phyloP scores from a whole-genome alignment of 2,113 vertebrate genomes.

The Ammodramus savannarum region DNA sequence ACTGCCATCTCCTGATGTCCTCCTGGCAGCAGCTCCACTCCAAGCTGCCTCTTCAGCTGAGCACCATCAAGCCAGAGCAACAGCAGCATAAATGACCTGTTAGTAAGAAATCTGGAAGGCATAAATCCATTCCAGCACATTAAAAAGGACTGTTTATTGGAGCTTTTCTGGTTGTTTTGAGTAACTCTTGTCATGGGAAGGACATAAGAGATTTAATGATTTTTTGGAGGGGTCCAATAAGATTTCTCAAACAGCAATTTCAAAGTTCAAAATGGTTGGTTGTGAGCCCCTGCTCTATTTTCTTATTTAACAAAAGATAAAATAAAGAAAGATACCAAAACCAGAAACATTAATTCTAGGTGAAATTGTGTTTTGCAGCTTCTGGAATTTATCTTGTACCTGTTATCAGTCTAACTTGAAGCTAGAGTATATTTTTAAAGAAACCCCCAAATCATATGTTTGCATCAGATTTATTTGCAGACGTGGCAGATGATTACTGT shows the following conservation, averaged over 20 bases:
- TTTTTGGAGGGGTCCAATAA: neutral
- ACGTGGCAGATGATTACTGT: neutral
- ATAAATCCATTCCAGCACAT: neutral
- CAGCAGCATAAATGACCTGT: neutral
- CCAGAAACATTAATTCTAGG: neutral
- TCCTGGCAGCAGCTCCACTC: neutral
- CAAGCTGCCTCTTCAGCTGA: rapidly evolving
- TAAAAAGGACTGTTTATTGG: neutral
- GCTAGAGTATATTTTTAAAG: neutral
- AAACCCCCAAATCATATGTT: neutral
- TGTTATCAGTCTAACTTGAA: neutral
- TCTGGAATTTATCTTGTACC: neutral
- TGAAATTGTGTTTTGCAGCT: neutral
- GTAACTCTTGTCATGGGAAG: neutral
- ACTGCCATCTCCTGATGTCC: neutral
- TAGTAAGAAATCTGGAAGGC: neutral
- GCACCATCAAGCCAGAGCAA: neutral
- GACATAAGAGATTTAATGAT: neutral
- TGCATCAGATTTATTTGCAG: neutral
- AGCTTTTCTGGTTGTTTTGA: neutral
- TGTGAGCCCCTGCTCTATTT: neutral
- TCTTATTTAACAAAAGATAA: neutral
- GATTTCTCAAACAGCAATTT: neutral
- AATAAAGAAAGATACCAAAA: neutral
- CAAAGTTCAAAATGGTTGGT: neutral